phyloP scores from a whole-genome alignment of 1,140 invertebrate genomes.

The Calephelis virginiensis region DNA sequence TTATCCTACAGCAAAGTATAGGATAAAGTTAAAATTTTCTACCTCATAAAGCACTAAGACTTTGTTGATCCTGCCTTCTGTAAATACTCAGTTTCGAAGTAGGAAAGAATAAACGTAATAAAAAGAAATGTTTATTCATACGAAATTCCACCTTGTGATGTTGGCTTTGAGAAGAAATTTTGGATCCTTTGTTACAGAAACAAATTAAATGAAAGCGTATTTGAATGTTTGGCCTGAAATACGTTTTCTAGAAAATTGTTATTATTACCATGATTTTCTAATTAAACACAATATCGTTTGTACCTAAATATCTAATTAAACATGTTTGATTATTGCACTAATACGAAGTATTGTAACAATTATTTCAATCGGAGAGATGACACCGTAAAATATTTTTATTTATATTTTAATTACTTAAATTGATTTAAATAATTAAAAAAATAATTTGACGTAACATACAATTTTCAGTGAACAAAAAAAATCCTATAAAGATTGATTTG shows the following conservation, averaged over 20 bases:
- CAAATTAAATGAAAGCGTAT: conserved; percentile 6
- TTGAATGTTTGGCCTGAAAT: conserved; percentile 15
- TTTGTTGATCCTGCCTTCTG: conserved; percentile 52
- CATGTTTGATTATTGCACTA: not conserved
- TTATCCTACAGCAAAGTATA: conserved; percentile 57
- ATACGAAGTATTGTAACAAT: no score
- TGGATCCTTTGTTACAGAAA: not conserved
- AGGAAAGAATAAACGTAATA: conserved; percentile 25
- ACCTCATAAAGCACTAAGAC: conserved; percentile 52
- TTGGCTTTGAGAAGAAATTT: conserved; percentile 20
- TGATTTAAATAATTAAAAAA: no score
- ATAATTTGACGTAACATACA: no score
- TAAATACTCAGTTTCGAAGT: conserved; percentile 45
- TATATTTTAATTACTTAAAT: no score
- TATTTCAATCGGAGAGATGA: no score
- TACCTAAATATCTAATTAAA: no score
- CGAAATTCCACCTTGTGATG: conserved; percentile 5
- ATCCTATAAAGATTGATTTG: no score
- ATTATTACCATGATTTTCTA: no score
- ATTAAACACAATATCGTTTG: no score
- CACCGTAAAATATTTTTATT: no score
- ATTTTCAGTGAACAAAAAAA: no score
- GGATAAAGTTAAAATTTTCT: conserved; percentile 57
- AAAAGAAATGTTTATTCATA: conserved; percentile 20
- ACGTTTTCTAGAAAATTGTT: conserved; percentile 2